Conservation (phyloP, 1,140 invertebrate species). For the Drosophila busckii region DNA sequence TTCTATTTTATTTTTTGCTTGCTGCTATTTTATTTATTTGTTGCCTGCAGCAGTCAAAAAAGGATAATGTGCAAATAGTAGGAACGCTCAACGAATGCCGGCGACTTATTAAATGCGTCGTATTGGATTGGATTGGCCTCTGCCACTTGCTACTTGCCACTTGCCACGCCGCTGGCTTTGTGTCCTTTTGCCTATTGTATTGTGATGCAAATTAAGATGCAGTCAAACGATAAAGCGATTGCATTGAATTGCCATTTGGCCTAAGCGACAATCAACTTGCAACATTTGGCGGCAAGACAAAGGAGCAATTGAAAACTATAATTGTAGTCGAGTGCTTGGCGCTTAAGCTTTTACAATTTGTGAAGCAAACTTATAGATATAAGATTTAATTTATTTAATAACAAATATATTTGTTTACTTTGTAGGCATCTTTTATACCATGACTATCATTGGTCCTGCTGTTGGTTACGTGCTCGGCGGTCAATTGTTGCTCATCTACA, state of each 20-base stretch:
- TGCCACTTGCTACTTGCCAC: conserved; percentile 1
- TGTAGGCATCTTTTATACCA: conserved; percentile 88
- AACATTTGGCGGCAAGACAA: neutral
- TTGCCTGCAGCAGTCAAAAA: conserved; percentile 7
- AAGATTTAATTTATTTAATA: neutral
- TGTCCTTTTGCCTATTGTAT: conserved; percentile 27
- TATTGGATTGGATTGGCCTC: neutral
- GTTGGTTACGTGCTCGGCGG: conserved; percentile 89
- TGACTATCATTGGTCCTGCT: conserved; percentile 90
- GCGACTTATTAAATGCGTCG: conserved; percentile 3
- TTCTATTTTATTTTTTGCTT: conserved; percentile 4
- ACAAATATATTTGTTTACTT: conserved; percentile 48
- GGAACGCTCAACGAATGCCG: neutral
- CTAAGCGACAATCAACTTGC: no score
- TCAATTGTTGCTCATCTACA: conserved; percentile 87
- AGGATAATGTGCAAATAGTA: conserved; percentile 18
- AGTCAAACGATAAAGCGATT: conserved; percentile 30
- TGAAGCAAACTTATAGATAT: neutral
- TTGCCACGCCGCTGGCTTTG: neutral
- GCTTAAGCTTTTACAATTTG: no score
- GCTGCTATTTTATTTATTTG: conserved; percentile 23
- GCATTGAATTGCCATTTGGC: conserved; percentile 33
- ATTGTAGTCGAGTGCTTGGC: no score
- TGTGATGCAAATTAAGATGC: conserved; percentile 66
- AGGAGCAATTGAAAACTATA: conserved; percentile 1